phyloP scores from a whole-genome alignment of 2,113 vertebrate genomes.

The Ptyas mucosa region DNA sequence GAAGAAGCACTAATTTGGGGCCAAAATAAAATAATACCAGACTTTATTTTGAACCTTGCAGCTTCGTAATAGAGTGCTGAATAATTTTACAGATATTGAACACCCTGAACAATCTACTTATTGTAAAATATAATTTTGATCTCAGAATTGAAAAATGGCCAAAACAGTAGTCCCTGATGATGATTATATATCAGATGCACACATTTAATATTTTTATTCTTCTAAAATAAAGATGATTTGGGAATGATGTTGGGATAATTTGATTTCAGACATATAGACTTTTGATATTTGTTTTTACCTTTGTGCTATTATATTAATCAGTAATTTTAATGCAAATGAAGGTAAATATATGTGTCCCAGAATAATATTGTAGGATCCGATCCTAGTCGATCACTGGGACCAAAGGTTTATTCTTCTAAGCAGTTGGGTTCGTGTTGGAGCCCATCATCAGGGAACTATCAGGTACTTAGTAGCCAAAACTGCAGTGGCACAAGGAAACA shows the following conservation, averaged over 20 bases:
- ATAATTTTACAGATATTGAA: conserved; percentile 53
- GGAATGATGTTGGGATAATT: background rate
- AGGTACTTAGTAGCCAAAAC: background rate
- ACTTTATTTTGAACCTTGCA: conserved; percentile 47
- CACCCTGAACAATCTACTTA: conserved; percentile 35
- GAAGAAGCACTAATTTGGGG: conserved; percentile 66
- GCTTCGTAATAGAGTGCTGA: conserved; percentile 22
- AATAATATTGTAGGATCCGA: background rate
- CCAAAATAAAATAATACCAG: conserved; percentile 60
- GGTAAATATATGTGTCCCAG: background rate
- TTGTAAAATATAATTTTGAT: conserved; percentile 46
- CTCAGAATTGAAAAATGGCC: conserved; percentile 35
- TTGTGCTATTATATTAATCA: conserved; percentile 37
- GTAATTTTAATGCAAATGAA: conserved; percentile 24
- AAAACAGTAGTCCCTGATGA: conserved; percentile 45
- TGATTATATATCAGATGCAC: conserved; percentile 33
- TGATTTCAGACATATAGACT: background rate
- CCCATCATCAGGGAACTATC: background rate
- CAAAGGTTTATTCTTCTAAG: background rate
- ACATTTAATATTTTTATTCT: conserved; percentile 16
- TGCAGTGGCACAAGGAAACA: background rate
- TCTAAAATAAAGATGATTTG: conserved; percentile 12
- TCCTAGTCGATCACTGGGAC: background rate
- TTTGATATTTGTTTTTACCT: conserved; percentile 19
- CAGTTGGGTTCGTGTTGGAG: background rate